These are phyloP conservation scores for Enteromius afrohamiltoni DNA, from an alignment of 2,797 vertebrate genomes.

Conservation along the genomic window DNA sequence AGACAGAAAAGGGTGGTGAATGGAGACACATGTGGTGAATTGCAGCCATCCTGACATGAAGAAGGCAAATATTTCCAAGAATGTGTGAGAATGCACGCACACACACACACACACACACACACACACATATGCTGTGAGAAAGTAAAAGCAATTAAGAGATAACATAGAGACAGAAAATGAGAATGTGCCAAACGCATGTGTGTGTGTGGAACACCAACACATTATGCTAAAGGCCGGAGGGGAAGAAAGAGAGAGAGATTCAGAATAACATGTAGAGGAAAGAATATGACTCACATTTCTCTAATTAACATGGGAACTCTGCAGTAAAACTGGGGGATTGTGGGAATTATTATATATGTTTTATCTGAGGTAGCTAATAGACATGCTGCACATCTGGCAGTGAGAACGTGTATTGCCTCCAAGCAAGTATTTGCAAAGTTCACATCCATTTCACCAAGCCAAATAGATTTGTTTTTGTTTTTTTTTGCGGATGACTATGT, in stretches of 20 bases:
- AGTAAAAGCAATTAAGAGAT: conserved; percentile 73
- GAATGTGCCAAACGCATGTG: conserved; percentile 57
- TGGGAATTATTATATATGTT: not conserved
- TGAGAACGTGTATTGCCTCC: not conserved
- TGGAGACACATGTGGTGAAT: conserved; percentile 15
- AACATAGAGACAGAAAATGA: conserved; percentile 70
- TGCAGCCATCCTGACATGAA: conserved; percentile 12
- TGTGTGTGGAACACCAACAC: conserved; percentile 10
- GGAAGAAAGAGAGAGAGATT: not conserved
- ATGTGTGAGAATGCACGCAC: not conserved
- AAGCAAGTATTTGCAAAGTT: not conserved
- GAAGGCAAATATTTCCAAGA: conserved; percentile 29
- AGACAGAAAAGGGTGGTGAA: conserved; percentile 4
- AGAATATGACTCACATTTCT: not conserved
- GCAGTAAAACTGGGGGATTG: not conserved
- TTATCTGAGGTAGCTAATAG: not conserved
- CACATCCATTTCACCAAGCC: not conserved
- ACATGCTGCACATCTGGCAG: not conserved
- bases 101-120: not conserved
- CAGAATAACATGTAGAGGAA: conserved; percentile 2
- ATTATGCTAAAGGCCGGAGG: not conserved
- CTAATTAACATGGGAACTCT: conserved; percentile 18
- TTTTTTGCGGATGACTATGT: not conserved
- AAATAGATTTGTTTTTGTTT: not conserved
- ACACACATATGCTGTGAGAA: conserved; percentile 35